A percentile compares a stretch with the other conserved stretches of the same genome.
phyloP scores from a whole-genome alignment of 2,888 invertebrate genomes.

The Epinotia nisella region DNA sequence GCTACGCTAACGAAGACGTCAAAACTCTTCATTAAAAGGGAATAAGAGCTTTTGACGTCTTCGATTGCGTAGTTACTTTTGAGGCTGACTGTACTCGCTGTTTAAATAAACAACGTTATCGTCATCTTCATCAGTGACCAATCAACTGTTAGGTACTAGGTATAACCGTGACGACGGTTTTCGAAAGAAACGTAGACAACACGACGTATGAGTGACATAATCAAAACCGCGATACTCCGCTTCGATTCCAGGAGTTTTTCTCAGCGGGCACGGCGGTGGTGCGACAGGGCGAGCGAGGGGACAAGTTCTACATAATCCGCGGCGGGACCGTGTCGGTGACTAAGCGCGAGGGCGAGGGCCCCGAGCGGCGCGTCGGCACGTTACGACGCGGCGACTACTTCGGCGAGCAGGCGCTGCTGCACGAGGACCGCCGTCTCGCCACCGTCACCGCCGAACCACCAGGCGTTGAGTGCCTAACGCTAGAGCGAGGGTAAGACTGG shows the following conservation, averaged over 20 bases:
- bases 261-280: constrained; percentile 91
- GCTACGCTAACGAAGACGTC: too few species aligned
- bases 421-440: constrained; percentile 94
- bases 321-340: constrained; percentile 92
- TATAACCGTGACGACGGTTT: background rate
- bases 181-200: background rate
- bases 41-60: too few species aligned
- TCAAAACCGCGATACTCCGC: background rate
- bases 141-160: too few species aligned
- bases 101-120: too few species aligned
- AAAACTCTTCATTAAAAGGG: too few species aligned
- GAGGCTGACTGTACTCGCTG: too few species aligned
- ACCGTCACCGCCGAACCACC: constrained; percentile 94
- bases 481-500: constrained; percentile 89
- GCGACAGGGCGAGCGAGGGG: constrained; percentile 93
- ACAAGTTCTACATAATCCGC: constrained; percentile 96
- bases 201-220: background rate
- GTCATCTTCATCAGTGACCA: too few species aligned
- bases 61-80: too few species aligned
- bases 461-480: constrained; percentile 93
- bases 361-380: constrained; percentile 88
- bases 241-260: constrained; percentile 88
- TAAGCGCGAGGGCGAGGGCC: constrained; percentile 85
- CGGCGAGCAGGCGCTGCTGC: constrained; percentile 94
- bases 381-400: constrained; percentile 93